Percentiles rank a stretch among this genome's conserved stretches.
These are phyloP conservation scores for Eurystomus gularis DNA, from an alignment of 2,113 vertebrate genomes.

Conservation along the genomic window DNA sequence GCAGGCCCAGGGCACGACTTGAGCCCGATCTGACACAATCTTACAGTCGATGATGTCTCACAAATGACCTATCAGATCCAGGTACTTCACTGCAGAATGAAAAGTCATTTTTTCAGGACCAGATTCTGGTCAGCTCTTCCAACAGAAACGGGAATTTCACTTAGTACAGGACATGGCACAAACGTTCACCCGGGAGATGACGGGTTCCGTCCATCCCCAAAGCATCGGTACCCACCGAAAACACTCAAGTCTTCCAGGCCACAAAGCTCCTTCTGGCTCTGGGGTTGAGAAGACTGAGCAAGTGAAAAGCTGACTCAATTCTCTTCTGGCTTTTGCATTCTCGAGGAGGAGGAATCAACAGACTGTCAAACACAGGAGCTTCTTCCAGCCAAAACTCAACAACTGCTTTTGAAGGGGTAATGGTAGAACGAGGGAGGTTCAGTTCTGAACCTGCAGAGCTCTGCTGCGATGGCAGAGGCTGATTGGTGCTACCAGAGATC, in stretches of 20 bases:
- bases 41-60: neutral
- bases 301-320: neutral
- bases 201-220: neutral
- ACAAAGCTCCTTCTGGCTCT: neutral
- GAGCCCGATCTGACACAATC: too few species aligned
- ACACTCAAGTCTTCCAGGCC: neutral
- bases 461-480: neutral
- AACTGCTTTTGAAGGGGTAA: neutral
- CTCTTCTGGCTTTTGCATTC: neutral
- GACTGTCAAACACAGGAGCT: neutral
- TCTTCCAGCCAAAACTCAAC: neutral
- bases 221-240: neutral
- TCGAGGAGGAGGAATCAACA: neutral
- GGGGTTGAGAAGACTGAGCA: neutral
- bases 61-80: neutral
- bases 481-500: neutral
- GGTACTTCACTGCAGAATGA: too few species aligned
- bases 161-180: neutral
- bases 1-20: too few species aligned
- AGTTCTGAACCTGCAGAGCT: neutral
- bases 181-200: neutral
- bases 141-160: neutral
- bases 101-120: neutral
- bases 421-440: accelerated
- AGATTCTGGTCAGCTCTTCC: neutral